Evolutionary conservation across 2,888 invertebrate genomes (phyloP), one percentile per base, ranked within the genome.

Genomic region (Spodoptera exigua): DNA sequence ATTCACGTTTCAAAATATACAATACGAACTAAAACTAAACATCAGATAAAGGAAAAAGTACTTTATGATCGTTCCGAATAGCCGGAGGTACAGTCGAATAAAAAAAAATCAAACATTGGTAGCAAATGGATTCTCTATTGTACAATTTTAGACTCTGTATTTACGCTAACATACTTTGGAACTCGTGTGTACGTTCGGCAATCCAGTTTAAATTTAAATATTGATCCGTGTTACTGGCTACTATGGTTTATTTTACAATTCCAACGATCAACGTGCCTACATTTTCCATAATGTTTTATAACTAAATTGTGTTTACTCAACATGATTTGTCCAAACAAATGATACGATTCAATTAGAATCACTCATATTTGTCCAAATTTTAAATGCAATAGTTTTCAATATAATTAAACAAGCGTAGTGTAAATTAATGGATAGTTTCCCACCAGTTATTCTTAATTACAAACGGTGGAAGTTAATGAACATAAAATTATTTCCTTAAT

Each of bases 121-220:
- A 54, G 41, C 60, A 66, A 69, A 69, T 62, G 57, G 48, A 46
- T 54, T 55, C 17, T 57, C 62, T 58, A 63, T 58, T 70, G 62
- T 63, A 46, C 70, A 62, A 66, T 66, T 72, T 72, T 61, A 70
- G 66, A 54, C 46, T 70, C 59, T 63, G 54, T 69, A 65, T 69
- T 63, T 60, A 61, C 58, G 44, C 56, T 66, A 61, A 66, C 61
- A 64, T 64, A 64, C 57, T 62, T 54, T 53, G 60, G 52, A 56
- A 61, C 47, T 52, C 75, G 76, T 73, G 75, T 66, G 58, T 66
- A 58, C 58, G 51, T 76, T 69, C 58, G 67, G 76, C 76, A 76
- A 83, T 76, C 63, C 74, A 66, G 71, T 80, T 78, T 74, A 76
- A 82, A 83, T 81, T 83, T 67, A 61, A 67, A 74, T 83, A 81